These are phyloP conservation scores for Phocides pigmalion DNA, from an alignment of 1,140 invertebrate species.

Conservation along the genomic window DNA sequence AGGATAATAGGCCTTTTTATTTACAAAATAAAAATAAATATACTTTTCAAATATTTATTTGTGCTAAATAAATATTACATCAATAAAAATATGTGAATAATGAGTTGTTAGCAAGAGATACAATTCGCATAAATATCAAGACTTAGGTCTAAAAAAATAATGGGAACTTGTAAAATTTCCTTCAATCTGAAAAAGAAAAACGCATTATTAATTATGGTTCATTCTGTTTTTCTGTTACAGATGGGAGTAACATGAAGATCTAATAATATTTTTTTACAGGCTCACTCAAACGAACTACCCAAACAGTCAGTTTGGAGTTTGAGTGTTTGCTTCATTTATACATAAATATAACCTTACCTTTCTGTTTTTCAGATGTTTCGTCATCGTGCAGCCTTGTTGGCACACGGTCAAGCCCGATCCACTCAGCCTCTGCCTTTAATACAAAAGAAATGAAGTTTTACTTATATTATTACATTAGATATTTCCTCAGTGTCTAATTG, in stretches of 20 bases:
- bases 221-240: slow-evolving; percentile 80
- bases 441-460: slow-evolving; percentile 72
- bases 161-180: slow-evolving; percentile 47
- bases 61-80: slow-evolving; percentile 72
- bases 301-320: slow-evolving; percentile 56
- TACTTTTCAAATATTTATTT: slow-evolving; percentile 59
- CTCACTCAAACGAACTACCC: slow-evolving; percentile 62
- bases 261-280: slow-evolving; percentile 71
- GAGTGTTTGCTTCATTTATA: slow-evolving; percentile 67
- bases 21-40: slow-evolving; percentile 54
- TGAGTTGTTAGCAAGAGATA: slow-evolving; percentile 40
- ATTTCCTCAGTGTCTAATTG: slow-evolving; percentile 43
- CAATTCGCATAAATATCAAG: slow-evolving; percentile 34
- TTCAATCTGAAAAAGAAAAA: slow-evolving; percentile 72
- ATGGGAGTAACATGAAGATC: slow-evolving; percentile 70
- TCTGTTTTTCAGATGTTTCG: slow-evolving; percentile 83
- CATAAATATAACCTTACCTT: slow-evolving; percentile 77
- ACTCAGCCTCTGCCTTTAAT: slow-evolving; percentile 84
- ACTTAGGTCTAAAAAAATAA: slow-evolving; percentile 39
- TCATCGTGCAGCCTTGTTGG: slow-evolving; percentile 83
- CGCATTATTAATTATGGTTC: slow-evolving; percentile 66
- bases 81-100: slow-evolving; percentile 47
- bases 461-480: slow-evolving; percentile 50
- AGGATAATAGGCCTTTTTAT: slow-evolving; percentile 71
- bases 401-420: slow-evolving; percentile 83